Percentiles rank a stretch among this genome's conserved stretches.
phyloP scores from a whole-genome alignment of 2,113 vertebrate genomes.

The Pycnonotus jocosus region DNA sequence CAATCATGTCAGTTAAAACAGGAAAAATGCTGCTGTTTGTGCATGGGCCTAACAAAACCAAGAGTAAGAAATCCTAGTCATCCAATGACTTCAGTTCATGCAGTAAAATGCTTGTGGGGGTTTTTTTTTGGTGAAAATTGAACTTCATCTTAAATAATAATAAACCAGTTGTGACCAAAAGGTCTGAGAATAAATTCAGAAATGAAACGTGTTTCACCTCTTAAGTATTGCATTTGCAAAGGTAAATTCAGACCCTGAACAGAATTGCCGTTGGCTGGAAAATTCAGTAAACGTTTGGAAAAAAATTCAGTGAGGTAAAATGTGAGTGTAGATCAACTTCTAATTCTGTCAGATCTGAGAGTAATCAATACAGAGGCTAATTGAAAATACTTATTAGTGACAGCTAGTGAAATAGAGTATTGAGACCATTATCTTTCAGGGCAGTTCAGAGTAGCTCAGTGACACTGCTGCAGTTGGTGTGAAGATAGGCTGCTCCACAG shows the following conservation, averaged over 20 bases:
- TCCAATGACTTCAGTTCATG: neutral
- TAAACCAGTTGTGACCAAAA: neutral
- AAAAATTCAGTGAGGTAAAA: neutral
- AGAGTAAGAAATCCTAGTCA: neutral
- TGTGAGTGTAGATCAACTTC: neutral
- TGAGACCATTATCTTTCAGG: neutral
- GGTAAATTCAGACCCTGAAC: neutral
- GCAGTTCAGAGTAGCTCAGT: neutral
- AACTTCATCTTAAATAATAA: neutral
- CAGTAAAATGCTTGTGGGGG: neutral
- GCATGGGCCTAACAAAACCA: neutral
- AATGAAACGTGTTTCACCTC: neutral
- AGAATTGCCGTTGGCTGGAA: neutral
- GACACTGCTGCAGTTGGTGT: neutral
- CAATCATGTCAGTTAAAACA: neutral
- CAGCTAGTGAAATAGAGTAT: neutral
- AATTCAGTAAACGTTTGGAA: neutral
- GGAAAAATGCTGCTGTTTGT: neutral
- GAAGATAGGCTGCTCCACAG: neutral
- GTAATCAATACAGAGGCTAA: neutral
- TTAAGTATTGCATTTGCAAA: neutral
- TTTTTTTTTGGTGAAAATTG: neutral
- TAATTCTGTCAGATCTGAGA: neutral
- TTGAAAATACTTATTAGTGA: neutral
- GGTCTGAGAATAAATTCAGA: neutral